Evolutionary conservation across 2,888 invertebrate species (phyloP), one percentile per base, ranked within the genome.

Genomic region (Bugula neritina): DNA sequence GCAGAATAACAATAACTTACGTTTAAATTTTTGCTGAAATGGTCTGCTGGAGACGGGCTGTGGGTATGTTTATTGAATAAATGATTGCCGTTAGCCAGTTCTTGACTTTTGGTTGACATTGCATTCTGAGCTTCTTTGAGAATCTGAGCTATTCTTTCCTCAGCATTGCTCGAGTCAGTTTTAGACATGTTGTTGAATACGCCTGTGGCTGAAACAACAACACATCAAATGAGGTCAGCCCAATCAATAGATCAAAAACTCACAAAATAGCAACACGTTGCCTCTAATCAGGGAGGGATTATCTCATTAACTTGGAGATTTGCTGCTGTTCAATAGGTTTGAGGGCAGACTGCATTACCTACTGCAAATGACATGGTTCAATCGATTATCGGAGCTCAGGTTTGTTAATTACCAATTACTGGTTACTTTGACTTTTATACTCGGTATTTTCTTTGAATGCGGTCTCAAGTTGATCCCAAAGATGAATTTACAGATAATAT

Each of bases 141-240:
- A 82, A 97, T 95, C 84, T 94, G 94, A 70, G 91, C 92, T 76
- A 97, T 90, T 75, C 96, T 88, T 80, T 97, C 96, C 81, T 97
- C 96, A 35, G 92, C 92, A 78, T 70, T 70, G 5, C 13, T 52
- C 35, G 70, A 54, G 52, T 70, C 70, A 13, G 23, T 13, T 23
- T 70, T 70, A 2, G 70, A 70, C 52, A 54, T 70, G 27, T 43
- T 43, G 17, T 43, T 43, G 25, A 70, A 43, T 5, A 54, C 10
- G 25, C 70, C 63, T n/a, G 63, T 27, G n/a, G 63, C 63, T 63
- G 31, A 13, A 63, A 31, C 5, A 13, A 63, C 10, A 63, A 27
- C 13, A 63, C 5, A 57, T 5, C 13, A n/a, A 23, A n/a, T n/a
- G n/a, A n/a, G n/a, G n/a, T n/a, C n/a, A n/a, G n/a, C n/a, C n/a